A percentile compares a stretch with the other conserved stretches of the same genome.
phyloP scores from a whole-genome alignment of 2,113 vertebrate genomes.

The Calyptommatus sinebrachiatus region DNA sequence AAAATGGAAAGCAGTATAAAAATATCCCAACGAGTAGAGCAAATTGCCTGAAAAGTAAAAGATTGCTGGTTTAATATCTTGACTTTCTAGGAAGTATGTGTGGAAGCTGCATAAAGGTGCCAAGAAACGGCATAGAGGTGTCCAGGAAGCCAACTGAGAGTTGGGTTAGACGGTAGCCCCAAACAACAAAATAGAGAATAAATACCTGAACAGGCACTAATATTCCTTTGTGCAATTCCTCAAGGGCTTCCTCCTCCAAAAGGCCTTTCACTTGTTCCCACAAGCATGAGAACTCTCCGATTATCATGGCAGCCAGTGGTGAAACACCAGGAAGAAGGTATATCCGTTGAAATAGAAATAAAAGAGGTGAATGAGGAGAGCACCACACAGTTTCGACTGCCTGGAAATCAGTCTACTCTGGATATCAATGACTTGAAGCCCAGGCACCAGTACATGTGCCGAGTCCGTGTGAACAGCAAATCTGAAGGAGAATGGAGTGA shows the following conservation, averaged over 20 bases:
- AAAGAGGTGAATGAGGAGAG: slow-evolving; percentile 58
- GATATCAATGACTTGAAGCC: slow-evolving; percentile 73
- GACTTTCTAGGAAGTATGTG: no score
- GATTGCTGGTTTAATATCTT: no score
- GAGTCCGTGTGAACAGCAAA: slow-evolving; percentile 75
- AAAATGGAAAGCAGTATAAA: no score
- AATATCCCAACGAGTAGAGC: no score
- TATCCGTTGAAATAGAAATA: slow-evolving; percentile 77
- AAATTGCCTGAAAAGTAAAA: no score
- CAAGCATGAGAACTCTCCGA: slow-evolving; percentile 75
- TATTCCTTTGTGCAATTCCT: slow-evolving; percentile 43
- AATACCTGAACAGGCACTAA: slow-evolving; percentile 12
- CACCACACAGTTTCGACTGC: slow-evolving; percentile 62
- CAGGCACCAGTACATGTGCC: slow-evolving; percentile 78
- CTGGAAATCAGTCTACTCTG: slow-evolving; percentile 73
- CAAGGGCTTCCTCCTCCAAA: slow-evolving; percentile 79
- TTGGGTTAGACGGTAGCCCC: no score
- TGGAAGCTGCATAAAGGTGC: no score
- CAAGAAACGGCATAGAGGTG: no score
- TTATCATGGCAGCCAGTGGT: slow-evolving; percentile 80
- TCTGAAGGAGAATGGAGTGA: slow-evolving; percentile 77
- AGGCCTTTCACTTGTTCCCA: slow-evolving; percentile 76
- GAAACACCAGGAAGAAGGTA: slow-evolving; percentile 71
- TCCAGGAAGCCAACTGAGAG: no score
- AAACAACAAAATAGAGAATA: no score